Conservation (phyloP, 2,113 vertebrate genomes). For the Pyxicephalus adspersus region DNA sequence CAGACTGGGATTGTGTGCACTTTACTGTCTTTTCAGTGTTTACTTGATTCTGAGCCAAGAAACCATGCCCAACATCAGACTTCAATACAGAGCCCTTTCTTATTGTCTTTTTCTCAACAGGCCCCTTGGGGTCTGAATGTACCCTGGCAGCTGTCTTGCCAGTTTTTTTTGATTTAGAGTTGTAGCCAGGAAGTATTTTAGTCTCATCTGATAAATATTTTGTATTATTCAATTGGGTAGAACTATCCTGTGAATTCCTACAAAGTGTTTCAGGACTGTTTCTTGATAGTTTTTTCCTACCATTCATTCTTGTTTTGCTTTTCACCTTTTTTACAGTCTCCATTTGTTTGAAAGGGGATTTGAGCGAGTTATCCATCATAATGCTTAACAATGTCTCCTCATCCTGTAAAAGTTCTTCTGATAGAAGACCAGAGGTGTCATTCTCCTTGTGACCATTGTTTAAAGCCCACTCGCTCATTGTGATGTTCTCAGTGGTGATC, state of each 20-base stretch:
- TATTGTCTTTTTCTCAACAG: constrained; percentile 63
- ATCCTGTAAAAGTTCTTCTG: constrained; percentile 90
- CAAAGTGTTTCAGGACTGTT: constrained; percentile 58
- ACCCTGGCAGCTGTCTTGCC: constrained; percentile 65
- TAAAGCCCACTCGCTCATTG: constrained; percentile 90
- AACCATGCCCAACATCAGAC: constrained; percentile 77
- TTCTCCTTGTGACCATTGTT: constrained; percentile 80
- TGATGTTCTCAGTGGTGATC: constrained; percentile 92
- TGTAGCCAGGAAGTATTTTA: constrained; percentile 64
- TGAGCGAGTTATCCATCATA: constrained; percentile 93
- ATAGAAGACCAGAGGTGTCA: constrained; percentile 83
- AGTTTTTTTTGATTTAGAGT: constrained; percentile 64
- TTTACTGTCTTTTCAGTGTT: constrained; percentile 63
- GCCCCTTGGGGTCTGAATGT: constrained; percentile 59
- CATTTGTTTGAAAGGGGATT: constrained; percentile 84
- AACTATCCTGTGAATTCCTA: constrained; percentile 61
- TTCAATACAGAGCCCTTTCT: constrained; percentile 75
- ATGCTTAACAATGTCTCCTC: constrained; percentile 94
- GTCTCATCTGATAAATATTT: constrained; percentile 63
- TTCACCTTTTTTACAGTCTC: constrained; percentile 83
- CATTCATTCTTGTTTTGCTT: constrained; percentile 75
- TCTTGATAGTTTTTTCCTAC: constrained; percentile 71
- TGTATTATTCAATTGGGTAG: constrained; percentile 64
- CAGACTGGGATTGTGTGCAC: constrained; percentile 62
- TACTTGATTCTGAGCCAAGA: constrained; percentile 66